Evolutionary conservation across 2,888 invertebrate species (phyloP).

Genomic region (Acanthacorydalis orientalis): DNA sequence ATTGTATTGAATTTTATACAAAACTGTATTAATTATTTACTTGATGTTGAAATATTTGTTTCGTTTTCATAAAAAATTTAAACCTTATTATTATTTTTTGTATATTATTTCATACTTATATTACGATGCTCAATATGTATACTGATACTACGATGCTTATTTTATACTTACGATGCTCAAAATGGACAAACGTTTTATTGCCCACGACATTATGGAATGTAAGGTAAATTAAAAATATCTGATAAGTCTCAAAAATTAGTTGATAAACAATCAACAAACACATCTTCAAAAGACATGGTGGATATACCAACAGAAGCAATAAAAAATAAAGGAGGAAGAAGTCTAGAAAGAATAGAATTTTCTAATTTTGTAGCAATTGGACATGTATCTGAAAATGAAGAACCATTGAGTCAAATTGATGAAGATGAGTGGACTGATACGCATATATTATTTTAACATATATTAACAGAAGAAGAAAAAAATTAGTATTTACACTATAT

Average conservation of each 20-base stretch:
- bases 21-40: no score
- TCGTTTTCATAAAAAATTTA: no score
- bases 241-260: neutral
- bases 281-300: conserved; percentile 29
- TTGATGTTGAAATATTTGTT: no score
- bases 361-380: conserved; percentile 45
- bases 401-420: conserved; percentile 62
- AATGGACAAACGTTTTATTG: conserved; percentile 57
- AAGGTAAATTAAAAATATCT: conserved; percentile 29
- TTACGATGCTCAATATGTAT: no score
- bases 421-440: conserved; percentile 94
- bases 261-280: neutral
- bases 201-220: conserved; percentile 51
- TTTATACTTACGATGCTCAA: conserved; percentile 54
- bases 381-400: conserved; percentile 41
- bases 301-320: conserved; percentile 32
- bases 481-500: no score
- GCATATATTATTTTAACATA: no score
- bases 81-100: no score
- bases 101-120: no score
- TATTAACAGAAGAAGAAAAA: no score
- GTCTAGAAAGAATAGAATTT: conserved; percentile 67
- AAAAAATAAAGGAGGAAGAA: conserved; percentile 40
- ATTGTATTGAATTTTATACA: no score
- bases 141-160: no score